Conservation (phyloP, 2,888 invertebrate genomes). For the Eupithecia dodoneata region DNA sequence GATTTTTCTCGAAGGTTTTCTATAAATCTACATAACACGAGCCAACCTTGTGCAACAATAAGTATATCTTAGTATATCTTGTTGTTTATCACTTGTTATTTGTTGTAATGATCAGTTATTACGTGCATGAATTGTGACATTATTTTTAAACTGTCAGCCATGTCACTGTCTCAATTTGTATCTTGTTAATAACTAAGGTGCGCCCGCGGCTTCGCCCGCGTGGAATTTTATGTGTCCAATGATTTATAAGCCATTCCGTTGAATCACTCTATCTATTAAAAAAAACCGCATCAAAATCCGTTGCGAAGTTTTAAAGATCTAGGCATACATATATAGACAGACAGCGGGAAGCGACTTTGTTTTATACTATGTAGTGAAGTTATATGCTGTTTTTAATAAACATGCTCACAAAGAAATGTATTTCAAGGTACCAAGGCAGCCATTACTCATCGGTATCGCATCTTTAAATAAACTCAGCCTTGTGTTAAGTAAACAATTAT, state of each 20-base stretch:
- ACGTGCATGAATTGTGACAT: constrained; percentile 29
- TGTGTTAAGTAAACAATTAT: constrained; percentile 1
- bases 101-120: constrained; percentile 58
- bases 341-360: no score
- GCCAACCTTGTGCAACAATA: constrained; percentile 48
- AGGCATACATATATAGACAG: no score
- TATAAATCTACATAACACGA: constrained; percentile 33
- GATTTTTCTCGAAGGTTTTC: constrained; percentile 25
- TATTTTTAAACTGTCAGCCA: constrained; percentile 17
- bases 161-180: background rate
- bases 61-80: constrained; percentile 45
- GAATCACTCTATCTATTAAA: no score
- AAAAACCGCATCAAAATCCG: no score
- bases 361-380: no score
- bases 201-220: no score
- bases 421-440: background rate
- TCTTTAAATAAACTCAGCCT: background rate
- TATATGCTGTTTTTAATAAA: background rate
- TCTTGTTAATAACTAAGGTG: no score
- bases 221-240: no score
- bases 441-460: background rate
- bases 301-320: no score
- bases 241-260: no score
- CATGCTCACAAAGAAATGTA: background rate
- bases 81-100: constrained; percentile 57